Base-by-base conservation (phyloP, 2,797 vertebrate species). In the Xenopus petersii region DNA sequence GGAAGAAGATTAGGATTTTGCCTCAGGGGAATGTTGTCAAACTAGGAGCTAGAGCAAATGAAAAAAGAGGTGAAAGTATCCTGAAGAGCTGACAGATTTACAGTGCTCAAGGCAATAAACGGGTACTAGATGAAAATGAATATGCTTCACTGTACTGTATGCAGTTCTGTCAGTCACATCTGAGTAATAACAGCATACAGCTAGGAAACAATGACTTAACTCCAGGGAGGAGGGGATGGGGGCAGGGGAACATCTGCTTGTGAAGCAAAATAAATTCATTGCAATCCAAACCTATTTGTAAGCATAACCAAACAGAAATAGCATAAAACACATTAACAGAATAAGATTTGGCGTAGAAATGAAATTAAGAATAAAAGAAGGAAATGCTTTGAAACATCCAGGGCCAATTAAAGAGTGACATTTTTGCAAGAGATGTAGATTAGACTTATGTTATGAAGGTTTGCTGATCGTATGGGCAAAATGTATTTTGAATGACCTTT, bases 1-100 rank as follows among this genome's bases (percentile, higher is more conserved):
- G 92, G 89, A 92, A 93, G 87, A 90, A 93, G 91, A 91, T 93
- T 91, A 93, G 87, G 91, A 89, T 90, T 90, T 86, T 81, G 87
- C 92, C 92, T 91, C 90, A 79, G 87, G 92, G 92, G 89, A 91
- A 87, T 89, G 86, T 86, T 91, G 92, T 92, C 92, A 92, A 91
- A 91, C 89, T 90, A 90, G 90, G 89, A 92, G 86, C 87, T 83
- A 81, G 81, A 88, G 89, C 87, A 89, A 91, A 90, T 87, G 88
- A 90, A 91, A 89, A 91, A 90, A 92, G 89, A 90, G 88, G 89
- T 89, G 89, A 91, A 88, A 88, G 87, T 85, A 81, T 87, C 74
- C 81, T 64, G 88, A 89, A 90, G 88, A 89, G 89, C 87, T 92
- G 91, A 92, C 91, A 93, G 91, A 91, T 92, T 92, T 92, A 91